phyloP scores from a whole-genome alignment of 2,888 invertebrate genomes.

The Yponomeuta sedellus region DNA sequence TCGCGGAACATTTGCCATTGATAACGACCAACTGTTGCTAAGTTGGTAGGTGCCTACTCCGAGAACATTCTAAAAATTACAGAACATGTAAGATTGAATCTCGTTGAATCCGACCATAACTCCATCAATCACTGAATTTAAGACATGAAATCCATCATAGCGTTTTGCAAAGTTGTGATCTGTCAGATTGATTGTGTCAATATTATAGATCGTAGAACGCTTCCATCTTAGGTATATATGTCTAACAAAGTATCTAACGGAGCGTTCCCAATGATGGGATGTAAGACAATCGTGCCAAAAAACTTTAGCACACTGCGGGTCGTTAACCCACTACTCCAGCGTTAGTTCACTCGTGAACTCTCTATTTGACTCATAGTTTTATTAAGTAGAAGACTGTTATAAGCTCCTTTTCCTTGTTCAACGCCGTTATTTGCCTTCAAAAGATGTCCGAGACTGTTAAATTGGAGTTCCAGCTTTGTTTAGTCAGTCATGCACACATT shows the following conservation, averaged over 20 bases:
- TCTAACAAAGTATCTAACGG: slow-evolving; percentile 2
- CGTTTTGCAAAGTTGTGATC: background rate
- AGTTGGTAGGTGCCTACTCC: background rate
- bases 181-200: background rate
- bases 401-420: background rate
- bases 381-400: background rate
- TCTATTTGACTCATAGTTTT: background rate
- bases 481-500: background rate
- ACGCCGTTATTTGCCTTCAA: background rate
- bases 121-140: background rate
- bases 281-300: slow-evolving; percentile 18
- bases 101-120: no score
- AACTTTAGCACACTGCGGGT: slow-evolving; percentile 22
- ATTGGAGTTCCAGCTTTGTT: background rate
- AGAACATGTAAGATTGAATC: background rate
- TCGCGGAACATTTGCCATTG: background rate
- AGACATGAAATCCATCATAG: background rate
- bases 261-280: background rate
- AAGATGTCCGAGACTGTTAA: background rate
- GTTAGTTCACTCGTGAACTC: background rate
- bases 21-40: slow-evolving; percentile 1
- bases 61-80: background rate
- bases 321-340: slow-evolving; percentile 18
- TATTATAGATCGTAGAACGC: background rate
- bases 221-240: background rate